phyloP scores from a whole-genome alignment of 2,113 vertebrate species.

The Marmota flaviventris region DNA sequence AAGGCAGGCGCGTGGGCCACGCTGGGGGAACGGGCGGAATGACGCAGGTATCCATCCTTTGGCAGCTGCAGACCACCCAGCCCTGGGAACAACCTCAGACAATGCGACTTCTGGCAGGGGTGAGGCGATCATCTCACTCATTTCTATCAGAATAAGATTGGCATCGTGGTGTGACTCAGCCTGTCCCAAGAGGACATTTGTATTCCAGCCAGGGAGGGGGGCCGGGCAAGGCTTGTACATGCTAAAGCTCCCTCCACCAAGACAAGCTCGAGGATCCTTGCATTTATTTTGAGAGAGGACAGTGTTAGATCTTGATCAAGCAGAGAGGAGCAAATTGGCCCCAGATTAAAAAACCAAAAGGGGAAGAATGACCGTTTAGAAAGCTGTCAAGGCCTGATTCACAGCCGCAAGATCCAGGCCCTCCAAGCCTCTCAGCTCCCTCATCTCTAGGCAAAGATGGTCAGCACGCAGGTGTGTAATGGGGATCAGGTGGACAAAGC shows the following conservation, averaged over 20 bases:
- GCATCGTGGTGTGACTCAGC: too few species aligned
- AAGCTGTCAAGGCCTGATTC: neutral
- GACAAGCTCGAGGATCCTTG: neutral
- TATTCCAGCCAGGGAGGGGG: neutral
- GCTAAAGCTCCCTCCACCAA: neutral
- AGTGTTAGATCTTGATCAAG: slow-evolving; percentile 52
- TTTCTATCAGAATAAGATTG: neutral
- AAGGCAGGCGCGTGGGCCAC: neutral
- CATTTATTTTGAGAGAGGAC: slow-evolving; percentile 8
- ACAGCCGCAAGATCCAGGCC: neutral
- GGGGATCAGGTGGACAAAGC: neutral
- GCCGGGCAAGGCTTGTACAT: neutral
- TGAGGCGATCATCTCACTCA: neutral
- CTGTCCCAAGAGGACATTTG: neutral
- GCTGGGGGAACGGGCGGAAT: too few species aligned
- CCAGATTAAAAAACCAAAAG: slow-evolving; percentile 63
- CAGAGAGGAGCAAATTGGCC: slow-evolving; percentile 59
- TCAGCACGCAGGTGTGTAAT: rapidly evolving
- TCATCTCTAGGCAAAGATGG: neutral
- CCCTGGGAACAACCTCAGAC: neutral
- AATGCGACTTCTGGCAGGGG: neutral
- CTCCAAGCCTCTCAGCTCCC: neutral
- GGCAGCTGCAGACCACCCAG: too few species aligned
- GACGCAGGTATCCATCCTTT: too few species aligned
- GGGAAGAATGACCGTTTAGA: slow-evolving; percentile 28